phyloP scores from a whole-genome alignment of 2,113 vertebrate species.

The Chloropsis cyanopogon region DNA sequence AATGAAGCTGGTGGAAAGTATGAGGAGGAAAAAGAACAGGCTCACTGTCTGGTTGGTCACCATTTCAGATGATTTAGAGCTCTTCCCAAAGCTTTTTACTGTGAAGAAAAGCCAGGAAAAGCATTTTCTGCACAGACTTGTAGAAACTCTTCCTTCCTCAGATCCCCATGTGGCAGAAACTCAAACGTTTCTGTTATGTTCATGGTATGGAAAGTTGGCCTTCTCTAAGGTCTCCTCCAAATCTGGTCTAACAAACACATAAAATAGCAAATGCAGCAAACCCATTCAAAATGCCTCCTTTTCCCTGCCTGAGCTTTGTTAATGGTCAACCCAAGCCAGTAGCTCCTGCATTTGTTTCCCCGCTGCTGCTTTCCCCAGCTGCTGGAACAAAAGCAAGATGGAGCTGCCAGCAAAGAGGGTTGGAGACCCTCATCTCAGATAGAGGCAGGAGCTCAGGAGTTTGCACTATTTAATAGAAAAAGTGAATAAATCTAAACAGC shows the following conservation, averaged over 20 bases:
- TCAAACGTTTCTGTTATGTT: not conserved
- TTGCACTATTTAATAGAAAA: conserved; percentile 21
- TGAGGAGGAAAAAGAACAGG: not conserved
- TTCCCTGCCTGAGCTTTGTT: not conserved
- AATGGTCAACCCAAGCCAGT: not conserved
- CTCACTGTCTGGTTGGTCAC: not conserved
- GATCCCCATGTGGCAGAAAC: not conserved
- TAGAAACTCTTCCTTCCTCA: not conserved
- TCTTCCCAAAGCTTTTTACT: not conserved
- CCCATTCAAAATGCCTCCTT: not conserved
- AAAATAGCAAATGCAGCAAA: not conserved
- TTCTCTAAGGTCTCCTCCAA: not conserved
- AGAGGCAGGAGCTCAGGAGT: not conserved
- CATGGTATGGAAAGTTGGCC: not conserved
- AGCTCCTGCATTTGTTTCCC: not conserved
- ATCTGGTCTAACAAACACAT: not conserved
- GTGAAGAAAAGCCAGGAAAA: not conserved
- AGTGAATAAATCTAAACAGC: conserved; percentile 56
- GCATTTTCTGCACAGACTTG: not conserved
- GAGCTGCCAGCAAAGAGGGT: not conserved
- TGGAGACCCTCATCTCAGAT: not conserved
- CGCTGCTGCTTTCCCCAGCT: not conserved
- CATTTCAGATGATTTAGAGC: not conserved
- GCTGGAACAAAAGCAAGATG: not conserved
- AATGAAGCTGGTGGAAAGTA: not conserved